Evolutionary conservation across 2,113 vertebrate genomes (phyloP).

Genomic region (Lagopus leucura): DNA sequence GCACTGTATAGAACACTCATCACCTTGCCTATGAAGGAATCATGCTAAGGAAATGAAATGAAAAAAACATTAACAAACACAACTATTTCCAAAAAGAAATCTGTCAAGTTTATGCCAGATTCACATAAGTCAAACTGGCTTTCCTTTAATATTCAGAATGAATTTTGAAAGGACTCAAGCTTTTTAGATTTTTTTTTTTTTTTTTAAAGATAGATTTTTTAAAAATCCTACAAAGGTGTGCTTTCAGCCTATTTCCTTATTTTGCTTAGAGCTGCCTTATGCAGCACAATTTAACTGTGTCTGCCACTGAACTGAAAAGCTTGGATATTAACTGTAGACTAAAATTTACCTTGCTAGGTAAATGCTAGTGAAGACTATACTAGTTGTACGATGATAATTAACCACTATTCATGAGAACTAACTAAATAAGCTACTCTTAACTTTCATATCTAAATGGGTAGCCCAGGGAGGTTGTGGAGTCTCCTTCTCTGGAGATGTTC

Average conservation of each 20-base stretch:
- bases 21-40: not conserved
- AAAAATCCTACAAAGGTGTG: no score
- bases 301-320: not conserved
- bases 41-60: not conserved
- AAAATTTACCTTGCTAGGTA: not conserved
- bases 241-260: not conserved
- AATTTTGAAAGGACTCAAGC: not conserved
- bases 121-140: not conserved
- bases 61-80: not conserved
- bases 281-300: not conserved
- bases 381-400: not conserved
- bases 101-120: not conserved
- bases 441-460: not conserved
- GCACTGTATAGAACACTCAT: not conserved
- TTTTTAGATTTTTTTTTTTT: not conserved
- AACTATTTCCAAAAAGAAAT: not conserved
- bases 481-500: no score
- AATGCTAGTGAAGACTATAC: not conserved
- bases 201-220: not conserved
- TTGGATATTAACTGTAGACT: not conserved
- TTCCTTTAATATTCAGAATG: not conserved
- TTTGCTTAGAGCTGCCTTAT: not conserved
- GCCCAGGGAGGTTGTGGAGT: not conserved
- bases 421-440: not conserved
- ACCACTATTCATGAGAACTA: not conserved